These are phyloP conservation scores for Triplophysa dalaica DNA, from an alignment of 2,113 vertebrate genomes.

Conservation along the genomic window DNA sequence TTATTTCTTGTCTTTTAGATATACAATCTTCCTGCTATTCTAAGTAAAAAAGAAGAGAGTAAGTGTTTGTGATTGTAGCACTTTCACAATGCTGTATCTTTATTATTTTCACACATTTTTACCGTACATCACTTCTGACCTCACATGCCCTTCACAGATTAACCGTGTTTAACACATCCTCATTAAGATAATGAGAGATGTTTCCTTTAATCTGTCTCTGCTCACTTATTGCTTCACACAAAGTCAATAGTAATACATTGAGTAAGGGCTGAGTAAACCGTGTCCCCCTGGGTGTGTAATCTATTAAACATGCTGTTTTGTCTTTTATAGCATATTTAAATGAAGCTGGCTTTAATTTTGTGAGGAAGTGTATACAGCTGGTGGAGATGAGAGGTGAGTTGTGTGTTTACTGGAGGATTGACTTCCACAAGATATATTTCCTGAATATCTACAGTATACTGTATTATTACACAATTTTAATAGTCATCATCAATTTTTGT, in stretches of 20 bases:
- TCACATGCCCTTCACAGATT: background rate
- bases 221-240: constrained; percentile 6
- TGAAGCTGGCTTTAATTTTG: constrained; percentile 96
- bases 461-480: too few relatives aligned
- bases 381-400: constrained; percentile 86
- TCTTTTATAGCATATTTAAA: constrained; percentile 86
- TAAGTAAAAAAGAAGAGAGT: constrained; percentile 98
- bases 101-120: background rate
- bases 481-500: too few relatives aligned
- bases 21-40: constrained; percentile 91
- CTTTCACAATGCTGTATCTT: background rate
- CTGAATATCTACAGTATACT: too few relatives aligned
- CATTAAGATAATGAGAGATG: constrained; percentile 56
- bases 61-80: constrained; percentile 66
- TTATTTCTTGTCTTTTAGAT: constrained; percentile 75
- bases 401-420: background rate
- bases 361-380: constrained; percentile 89
- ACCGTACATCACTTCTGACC: background rate
- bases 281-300: constrained; percentile 29
- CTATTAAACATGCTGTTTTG: constrained; percentile 5
- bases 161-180: constrained; percentile 52
- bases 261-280: background rate
- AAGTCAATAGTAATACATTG: background rate
- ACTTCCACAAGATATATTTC: background rate
- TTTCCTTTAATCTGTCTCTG: constrained; percentile 13